phyloP scores from a whole-genome alignment of 2,113 vertebrate genomes.

The Panthera uncia region DNA sequence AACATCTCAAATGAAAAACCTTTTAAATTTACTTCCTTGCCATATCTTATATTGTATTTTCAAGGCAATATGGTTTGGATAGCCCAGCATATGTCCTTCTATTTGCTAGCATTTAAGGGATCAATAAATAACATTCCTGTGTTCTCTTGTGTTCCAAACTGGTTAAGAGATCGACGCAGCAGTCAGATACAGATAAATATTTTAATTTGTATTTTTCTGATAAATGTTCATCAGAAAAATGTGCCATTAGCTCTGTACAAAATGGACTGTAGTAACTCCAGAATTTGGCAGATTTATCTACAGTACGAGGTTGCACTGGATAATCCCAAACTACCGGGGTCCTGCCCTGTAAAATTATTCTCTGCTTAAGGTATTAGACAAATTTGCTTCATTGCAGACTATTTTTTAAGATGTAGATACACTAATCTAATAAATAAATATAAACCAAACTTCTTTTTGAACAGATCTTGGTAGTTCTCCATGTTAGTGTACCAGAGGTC shows the following conservation, averaged over 20 bases:
- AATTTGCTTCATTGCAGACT: neutral
- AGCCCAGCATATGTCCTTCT: neutral
- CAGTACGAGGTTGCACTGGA: neutral
- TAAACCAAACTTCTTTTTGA: neutral
- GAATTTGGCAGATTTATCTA: neutral
- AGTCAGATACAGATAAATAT: conserved; percentile 26
- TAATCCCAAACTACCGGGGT: neutral
- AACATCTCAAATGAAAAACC: neutral
- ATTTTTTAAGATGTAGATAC: neutral
- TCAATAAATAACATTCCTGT: neutral
- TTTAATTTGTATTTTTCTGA: conserved; percentile 20
- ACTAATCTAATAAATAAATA: neutral
- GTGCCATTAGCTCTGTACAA: neutral
- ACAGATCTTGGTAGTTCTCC: neutral
- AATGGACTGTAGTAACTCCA: neutral
- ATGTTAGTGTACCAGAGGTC: too few species aligned
- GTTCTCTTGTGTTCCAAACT: conserved; percentile 26
- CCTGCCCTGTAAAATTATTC: neutral
- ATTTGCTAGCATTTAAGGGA: conserved; percentile 11
- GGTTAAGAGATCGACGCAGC: neutral
- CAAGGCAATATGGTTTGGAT: neutral
- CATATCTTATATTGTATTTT: neutral
- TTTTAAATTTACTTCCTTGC: neutral
- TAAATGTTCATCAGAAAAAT: conserved; percentile 29
- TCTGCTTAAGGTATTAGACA: neutral